Conservation (phyloP, 2,888 invertebrate genomes). For the Tachina grossa region DNA sequence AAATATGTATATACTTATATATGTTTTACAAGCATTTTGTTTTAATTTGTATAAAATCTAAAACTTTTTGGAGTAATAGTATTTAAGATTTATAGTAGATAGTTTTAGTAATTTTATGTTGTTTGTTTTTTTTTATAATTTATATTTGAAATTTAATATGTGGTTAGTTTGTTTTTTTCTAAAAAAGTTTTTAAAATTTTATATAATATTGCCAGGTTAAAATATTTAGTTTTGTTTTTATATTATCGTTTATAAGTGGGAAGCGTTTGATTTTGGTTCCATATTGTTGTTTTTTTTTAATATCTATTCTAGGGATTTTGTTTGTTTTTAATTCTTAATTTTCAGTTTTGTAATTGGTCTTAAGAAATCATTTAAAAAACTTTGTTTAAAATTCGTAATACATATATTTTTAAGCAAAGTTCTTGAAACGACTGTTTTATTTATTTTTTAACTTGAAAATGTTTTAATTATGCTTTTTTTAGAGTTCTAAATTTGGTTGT, state of each 20-base stretch:
- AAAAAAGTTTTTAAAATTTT: constrained; percentile 71
- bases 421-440: constrained; percentile 18
- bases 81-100: constrained; percentile 58
- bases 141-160: constrained; percentile 60
- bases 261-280: constrained; percentile 82
- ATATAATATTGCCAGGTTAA: constrained; percentile 70
- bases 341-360: constrained; percentile 65
- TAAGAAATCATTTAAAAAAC: constrained; percentile 54
- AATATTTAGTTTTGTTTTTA: constrained; percentile 61
- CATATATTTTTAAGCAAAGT: constrained; percentile 12
- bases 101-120: constrained; percentile 52
- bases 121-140: constrained; percentile 16
- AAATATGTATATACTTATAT: background rate
- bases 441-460: constrained; percentile 30
- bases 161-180: constrained; percentile 53
- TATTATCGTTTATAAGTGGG: constrained; percentile 81
- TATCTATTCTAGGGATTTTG: constrained; percentile 55
- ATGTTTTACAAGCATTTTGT: constrained; percentile 41
- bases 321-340: constrained; percentile 36
- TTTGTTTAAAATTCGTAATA: constrained; percentile 19
- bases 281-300: constrained; percentile 75
- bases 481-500: constrained; percentile 28
- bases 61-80: constrained; percentile 43
- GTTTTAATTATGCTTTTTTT: constrained; percentile 1
- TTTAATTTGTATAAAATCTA: constrained; percentile 66